These are phyloP conservation scores for Melanotaenia boesemani DNA, from an alignment of 2,797 vertebrate genomes.

Conservation along the genomic window DNA sequence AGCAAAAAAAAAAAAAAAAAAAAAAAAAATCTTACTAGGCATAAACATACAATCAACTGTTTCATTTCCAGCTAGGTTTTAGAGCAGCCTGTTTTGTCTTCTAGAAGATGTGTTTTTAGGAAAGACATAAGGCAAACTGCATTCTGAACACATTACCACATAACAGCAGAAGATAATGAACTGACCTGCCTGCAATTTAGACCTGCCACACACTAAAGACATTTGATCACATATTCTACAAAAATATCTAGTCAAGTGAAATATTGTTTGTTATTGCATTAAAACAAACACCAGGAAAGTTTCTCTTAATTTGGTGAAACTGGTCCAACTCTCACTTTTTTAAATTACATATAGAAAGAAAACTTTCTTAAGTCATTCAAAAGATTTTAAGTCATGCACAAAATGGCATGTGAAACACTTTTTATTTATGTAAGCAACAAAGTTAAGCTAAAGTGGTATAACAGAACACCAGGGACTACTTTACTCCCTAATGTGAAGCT, in stretches of 20 bases:
- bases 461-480: slow-evolving; percentile 21
- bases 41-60: too few species aligned
- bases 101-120: too few species aligned
- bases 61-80: too few species aligned
- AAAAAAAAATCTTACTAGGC: too few species aligned
- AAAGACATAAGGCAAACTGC: too few species aligned
- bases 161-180: too few species aligned
- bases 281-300: neutral
- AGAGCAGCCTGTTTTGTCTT: too few species aligned
- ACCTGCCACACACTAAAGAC: too few species aligned
- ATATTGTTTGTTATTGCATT: neutral
- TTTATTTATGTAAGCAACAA: slow-evolving; percentile 18
- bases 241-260: neutral
- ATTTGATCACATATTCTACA: neutral
- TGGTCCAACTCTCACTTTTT: neutral
- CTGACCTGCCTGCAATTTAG: too few species aligned
- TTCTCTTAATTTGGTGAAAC: neutral
- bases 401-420: slow-evolving; percentile 9
- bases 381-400: slow-evolving; percentile 8
- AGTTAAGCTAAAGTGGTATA: slow-evolving; percentile 8
- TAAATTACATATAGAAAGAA: neutral
- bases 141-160: too few species aligned
- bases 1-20: too few species aligned
- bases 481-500: slow-evolving; percentile 10
- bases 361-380: slow-evolving; percentile 5